Evolutionary conservation across 2,113 vertebrate genomes (phyloP), one percentile per base, ranked within the genome.

Genomic region (Pseudorhombus dupliciocellatus): DNA sequence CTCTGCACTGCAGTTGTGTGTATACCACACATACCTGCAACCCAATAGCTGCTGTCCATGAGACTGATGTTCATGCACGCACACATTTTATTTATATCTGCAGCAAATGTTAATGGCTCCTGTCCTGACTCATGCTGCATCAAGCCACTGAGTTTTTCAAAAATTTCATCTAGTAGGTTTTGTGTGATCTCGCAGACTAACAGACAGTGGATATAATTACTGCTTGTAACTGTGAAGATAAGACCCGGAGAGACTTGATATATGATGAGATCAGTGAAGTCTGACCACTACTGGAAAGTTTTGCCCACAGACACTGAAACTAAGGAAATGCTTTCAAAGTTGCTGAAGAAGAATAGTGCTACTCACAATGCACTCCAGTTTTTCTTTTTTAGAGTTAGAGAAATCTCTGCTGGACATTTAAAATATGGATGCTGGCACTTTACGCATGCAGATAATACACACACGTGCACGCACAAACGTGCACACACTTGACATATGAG

Each of bases 361-460:
- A 20, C 40, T 26, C 30, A 52, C 5, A 9, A 21, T 44, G 34
- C 12, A 44, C 14, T 58, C 14, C 24, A 4, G 42, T 46, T 16
- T 44, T 15, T 48, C 21, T 25, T 30, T 18, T 59, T 50, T 1
- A 34, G 37, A 16, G 12, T 64, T 56, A 20, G 2, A 34, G 25
- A 64, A 72, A 66, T 73, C 42, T n/a, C 68, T 70, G 54, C 68
- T 40, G 69, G 51, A 66, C 42, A 40, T 71, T 83, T 52, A 54
- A 82, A 88, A 80, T 77, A 83, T 82, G 28, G 37, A 82, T 79
- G 61, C 1, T 77, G 37, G 66, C 14, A 54, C 37, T 77, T 79
- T 52, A 67, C 51, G 22, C 65, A 66, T 5, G n/a, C 37, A 67
- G 15, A 62, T 60, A 50, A 70, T 34, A 15, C 42, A 59, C 25